phyloP scores from a whole-genome alignment of 2,113 vertebrate genomes.

The Brachirus orientalis region DNA sequence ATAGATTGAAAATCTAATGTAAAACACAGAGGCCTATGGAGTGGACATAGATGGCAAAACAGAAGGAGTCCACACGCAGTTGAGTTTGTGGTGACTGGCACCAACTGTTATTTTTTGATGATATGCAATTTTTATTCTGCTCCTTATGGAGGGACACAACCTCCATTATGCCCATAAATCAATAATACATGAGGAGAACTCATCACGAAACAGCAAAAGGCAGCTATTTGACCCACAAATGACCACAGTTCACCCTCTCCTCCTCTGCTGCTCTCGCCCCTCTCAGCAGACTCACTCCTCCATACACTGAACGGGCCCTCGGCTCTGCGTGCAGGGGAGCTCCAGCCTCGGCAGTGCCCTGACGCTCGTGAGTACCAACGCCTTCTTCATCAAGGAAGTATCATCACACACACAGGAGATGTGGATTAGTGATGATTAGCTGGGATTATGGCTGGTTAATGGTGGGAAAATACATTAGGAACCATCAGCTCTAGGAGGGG shows the following conservation, averaged over 20 bases:
- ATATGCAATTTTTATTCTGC: constrained; percentile 64
- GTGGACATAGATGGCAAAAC: constrained; percentile 12
- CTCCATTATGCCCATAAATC: constrained; percentile 64
- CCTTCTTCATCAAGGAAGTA: constrained; percentile 79
- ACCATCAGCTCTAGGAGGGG: constrained; percentile 70
- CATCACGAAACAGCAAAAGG: constrained; percentile 66
- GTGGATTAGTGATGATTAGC: constrained; percentile 88
- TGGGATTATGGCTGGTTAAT: constrained; percentile 87
- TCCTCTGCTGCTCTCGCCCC: constrained; percentile 18
- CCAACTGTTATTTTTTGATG: constrained; percentile 65
- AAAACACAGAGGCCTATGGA: constrained; percentile 22
- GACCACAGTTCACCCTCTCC: constrained; percentile 35
- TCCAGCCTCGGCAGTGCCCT: constrained; percentile 44
- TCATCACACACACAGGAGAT: constrained; percentile 82
- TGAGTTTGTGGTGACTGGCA: constrained; percentile 45
- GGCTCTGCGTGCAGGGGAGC: constrained; percentile 37
- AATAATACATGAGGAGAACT: constrained; percentile 73
- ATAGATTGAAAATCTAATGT: neutral
- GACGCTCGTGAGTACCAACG: constrained; percentile 40
- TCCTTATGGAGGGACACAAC: constrained; percentile 62
- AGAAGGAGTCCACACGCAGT: constrained; percentile 25
- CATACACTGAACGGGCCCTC: constrained; percentile 53
- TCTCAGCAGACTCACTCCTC: constrained; percentile 37
- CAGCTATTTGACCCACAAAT: constrained; percentile 58
- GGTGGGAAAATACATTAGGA: constrained; percentile 86